Conservation (phyloP, 2,113 vertebrate species). For the Ancistrus triradiatus region DNA sequence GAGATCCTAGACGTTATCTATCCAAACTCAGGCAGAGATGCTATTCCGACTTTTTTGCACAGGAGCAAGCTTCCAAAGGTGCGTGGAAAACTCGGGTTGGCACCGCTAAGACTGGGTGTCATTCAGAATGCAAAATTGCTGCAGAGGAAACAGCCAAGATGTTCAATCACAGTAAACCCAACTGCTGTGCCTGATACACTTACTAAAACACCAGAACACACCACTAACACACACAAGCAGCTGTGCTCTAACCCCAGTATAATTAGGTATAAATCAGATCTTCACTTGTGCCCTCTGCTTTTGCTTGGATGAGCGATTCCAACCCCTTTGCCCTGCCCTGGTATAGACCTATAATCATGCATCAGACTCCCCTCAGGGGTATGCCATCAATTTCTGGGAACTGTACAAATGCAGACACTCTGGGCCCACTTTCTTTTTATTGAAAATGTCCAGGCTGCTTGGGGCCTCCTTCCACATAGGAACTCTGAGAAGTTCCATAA, state of each 20-base stretch:
- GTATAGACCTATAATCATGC: conserved; percentile 41
- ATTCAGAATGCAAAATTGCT: too few species aligned
- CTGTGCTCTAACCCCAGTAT: too few species aligned
- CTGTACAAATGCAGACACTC: neutral
- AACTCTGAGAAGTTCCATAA: too few species aligned
- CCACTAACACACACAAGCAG: too few species aligned
- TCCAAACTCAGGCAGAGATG: conserved; percentile 73
- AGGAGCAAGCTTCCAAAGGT: conserved; percentile 89
- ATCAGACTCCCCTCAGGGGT: conserved; percentile 28
- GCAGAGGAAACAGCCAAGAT: too few species aligned
- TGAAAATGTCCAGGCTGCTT: too few species aligned
- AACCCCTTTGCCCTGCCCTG: conserved; percentile 28
- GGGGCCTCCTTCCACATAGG: too few species aligned
- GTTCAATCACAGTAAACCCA: too few species aligned
- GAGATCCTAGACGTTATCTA: conserved; percentile 76
- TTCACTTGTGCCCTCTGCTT: conserved; percentile 29
- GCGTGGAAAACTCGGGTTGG: conserved; percentile 22
- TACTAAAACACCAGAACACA: too few species aligned
- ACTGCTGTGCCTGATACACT: too few species aligned
- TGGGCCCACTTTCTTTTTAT: conserved; percentile 9
- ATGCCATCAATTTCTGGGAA: neutral
- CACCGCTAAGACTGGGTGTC: too few species aligned
- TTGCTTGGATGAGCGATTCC: conserved; percentile 30
- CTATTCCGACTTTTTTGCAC: conserved; percentile 70
- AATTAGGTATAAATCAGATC: too few species aligned